Evolutionary conservation across 2,888 invertebrate genomes (phyloP), one percentile per base, ranked within the genome.

Genomic region (Furcula furcula): DNA sequence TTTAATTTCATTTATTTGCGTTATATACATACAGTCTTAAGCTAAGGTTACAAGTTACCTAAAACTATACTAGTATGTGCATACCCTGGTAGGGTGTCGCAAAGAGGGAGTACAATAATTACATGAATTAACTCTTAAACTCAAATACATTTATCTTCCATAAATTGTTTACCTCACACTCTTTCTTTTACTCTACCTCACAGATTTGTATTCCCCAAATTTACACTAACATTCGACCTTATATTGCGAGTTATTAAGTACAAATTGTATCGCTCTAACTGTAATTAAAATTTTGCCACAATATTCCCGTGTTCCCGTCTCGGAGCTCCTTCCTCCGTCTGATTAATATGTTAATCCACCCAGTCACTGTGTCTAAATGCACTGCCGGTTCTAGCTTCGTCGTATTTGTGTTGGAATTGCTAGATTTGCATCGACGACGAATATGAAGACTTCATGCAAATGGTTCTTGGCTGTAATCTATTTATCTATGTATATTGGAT

Each of bases 271-370:
- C 30, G 33, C 23, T 27, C 12, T 20, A 30, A 29, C 34, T 36
- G 34, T 50, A 42, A 56, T 47, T 53, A 56, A 55, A 50, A 55
- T 39, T 55, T 55, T 33, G 36, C 37, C 20, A 43, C n/a, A 53
- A 41, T 40, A 44, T 47, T 40, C 52, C 39, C 36, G 32, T 31
- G 29, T 31, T 48, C 48, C 46, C 40, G 46, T 30, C 45, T 45
- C 42, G 40, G 45, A 31, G 31, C 34, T 34, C 16, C 41, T 45
- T 35, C 50, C 37, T 31, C 20, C 44, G 28, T 25, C 57, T 64
- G 59, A 62, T 69, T 68, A 68, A 66, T 67, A 70, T 69, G 69
- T 56, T 66, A 71, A 71, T 69, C 55, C 44, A 22, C 36, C 34
- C 45, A 47, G 50, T 60, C 54, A 60, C 53, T 48, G 47, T 46